Conservation (phyloP, 2,797 vertebrate species). For the Avahi laniger region DNA sequence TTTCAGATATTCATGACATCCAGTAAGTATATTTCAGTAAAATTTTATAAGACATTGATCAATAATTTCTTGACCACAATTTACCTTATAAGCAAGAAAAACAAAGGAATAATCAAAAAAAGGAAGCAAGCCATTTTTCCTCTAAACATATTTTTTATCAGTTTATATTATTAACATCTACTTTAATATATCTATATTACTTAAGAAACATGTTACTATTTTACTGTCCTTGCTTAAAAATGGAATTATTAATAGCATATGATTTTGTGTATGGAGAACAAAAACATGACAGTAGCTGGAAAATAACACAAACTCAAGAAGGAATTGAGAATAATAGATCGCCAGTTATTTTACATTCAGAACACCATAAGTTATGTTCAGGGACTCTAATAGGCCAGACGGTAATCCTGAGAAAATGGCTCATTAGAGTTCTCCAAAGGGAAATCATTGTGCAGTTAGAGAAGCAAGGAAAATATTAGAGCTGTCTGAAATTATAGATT, state of each 20-base stretch:
- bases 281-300: neutral
- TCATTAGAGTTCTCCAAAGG: neutral
- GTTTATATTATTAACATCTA: neutral
- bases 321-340: slow-evolving; percentile 15
- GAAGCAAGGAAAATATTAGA: slow-evolving; percentile 40
- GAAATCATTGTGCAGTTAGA: slow-evolving; percentile 7
- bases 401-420: slow-evolving; percentile 42
- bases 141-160: neutral
- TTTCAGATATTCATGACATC: neutral
- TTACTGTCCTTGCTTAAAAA: neutral
- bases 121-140: neutral
- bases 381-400: neutral
- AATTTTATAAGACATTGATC: neutral
- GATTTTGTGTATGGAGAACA: neutral
- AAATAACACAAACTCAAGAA: neutral
- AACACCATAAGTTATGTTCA: slow-evolving; percentile 25
- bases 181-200: neutral
- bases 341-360: slow-evolving; percentile 27
- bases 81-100: neutral
- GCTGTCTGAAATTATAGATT: slow-evolving; percentile 42
- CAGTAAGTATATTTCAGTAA: neutral
- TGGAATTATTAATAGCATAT: neutral
- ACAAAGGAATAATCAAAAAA: neutral
- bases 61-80: neutral
- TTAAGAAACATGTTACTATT: neutral